phyloP scores from a whole-genome alignment of 37 sponge, comb jelly and placozoan genomes.

The Oopsacas minuta region DNA sequence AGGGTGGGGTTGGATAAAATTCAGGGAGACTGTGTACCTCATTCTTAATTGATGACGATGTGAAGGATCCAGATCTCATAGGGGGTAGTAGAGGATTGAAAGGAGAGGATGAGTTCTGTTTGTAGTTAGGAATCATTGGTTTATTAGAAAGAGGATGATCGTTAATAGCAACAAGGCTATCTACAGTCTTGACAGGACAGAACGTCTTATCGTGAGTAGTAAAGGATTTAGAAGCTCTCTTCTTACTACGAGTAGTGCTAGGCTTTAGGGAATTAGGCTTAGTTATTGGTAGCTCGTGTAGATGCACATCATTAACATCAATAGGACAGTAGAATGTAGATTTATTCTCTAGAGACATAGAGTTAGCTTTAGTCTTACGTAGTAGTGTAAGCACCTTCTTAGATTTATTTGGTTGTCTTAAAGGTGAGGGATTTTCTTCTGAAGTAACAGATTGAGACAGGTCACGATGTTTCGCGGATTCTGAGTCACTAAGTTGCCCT shows the following conservation, averaged over 20 bases:
- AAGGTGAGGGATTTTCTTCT: neutral
- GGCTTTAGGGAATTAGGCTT: neutral
- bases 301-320: neutral
- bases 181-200: neutral
- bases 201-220: neutral
- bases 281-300: neutral
- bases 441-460: neutral
- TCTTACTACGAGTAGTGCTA: neutral
- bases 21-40: neutral
- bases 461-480: neutral
- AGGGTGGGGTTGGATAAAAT: neutral
- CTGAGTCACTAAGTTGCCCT: neutral
- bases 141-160: neutral
- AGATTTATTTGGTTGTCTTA: neutral
- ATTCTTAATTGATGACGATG: neutral
- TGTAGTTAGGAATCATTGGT: neutral
- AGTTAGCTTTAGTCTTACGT: neutral
- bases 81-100: neutral
- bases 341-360: neutral
- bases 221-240: neutral
- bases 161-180: neutral
- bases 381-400: neutral
- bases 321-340: neutral
- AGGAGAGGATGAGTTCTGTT: neutral
- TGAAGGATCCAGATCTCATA: neutral